phyloP scores from a whole-genome alignment of 2,797 vertebrate genomes.

The Valencia hispanica region DNA sequence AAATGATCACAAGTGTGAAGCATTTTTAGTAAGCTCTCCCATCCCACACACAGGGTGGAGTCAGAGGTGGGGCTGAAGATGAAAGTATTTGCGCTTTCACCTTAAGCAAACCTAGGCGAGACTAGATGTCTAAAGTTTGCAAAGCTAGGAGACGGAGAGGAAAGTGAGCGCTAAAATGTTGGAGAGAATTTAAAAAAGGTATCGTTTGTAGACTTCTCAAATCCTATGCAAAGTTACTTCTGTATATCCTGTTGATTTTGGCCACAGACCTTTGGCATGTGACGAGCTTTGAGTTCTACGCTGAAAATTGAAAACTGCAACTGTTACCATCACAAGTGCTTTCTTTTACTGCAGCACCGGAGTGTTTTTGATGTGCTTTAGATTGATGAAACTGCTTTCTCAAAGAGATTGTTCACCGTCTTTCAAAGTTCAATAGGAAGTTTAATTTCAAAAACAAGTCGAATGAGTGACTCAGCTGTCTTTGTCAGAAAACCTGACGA shows the following conservation, averaged over 20 bases:
- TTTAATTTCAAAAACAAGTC: background rate
- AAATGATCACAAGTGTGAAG: constrained; percentile 1
- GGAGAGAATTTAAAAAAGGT: background rate
- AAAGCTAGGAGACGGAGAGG: background rate
- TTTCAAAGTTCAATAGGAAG: background rate
- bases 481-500: background rate
- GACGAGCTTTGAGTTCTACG: constrained; percentile 7
- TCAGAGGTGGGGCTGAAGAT: background rate
- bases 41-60: background rate
- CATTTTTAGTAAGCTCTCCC: background rate
- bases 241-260: background rate
- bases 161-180: background rate
- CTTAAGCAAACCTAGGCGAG: background rate
- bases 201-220: background rate
- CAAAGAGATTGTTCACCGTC: background rate
- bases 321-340: background rate
- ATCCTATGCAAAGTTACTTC: background rate
- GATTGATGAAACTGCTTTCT: background rate
- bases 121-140: background rate
- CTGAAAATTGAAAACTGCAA: background rate
- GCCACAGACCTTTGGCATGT: background rate
- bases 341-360: constrained; percentile 1
- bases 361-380: background rate
- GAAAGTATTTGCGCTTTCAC: background rate
- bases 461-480: background rate